Conservation (phyloP, 2,113 vertebrate species). For the Pogona vitticeps region DNA sequence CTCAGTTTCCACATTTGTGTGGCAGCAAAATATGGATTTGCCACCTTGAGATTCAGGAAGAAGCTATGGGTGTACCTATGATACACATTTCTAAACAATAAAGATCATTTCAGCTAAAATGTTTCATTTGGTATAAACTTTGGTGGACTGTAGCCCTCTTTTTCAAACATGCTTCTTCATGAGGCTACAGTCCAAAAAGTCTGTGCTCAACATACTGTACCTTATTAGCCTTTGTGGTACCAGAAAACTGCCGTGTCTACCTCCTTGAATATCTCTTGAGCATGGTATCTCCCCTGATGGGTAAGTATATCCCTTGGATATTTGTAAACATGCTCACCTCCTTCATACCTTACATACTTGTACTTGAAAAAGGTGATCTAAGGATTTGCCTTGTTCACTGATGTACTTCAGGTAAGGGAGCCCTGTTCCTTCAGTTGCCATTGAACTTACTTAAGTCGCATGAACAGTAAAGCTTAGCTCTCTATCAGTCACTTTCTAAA, state of each 20-base stretch:
- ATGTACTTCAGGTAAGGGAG: background rate
- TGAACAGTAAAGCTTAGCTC: background rate
- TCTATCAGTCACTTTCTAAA: background rate
- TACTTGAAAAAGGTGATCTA: background rate
- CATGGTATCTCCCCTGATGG: too few species aligned
- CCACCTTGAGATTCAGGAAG: background rate
- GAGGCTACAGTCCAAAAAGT: too few species aligned
- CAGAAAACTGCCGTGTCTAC: too few species aligned
- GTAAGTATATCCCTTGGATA: too few species aligned
- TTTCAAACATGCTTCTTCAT: too few species aligned
- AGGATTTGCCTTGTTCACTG: background rate
- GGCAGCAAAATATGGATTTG: background rate
- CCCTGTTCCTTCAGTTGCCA: background rate
- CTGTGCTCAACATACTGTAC: too few species aligned
- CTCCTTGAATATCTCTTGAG: too few species aligned
- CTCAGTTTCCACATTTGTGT: background rate
- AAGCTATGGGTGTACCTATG: background rate
- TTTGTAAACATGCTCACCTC: background rate
- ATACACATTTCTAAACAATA: too few species aligned
- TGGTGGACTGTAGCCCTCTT: too few species aligned
- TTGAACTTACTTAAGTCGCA: background rate
- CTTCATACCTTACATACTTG: background rate
- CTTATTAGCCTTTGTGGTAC: too few species aligned
- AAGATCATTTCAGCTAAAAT: too few species aligned
- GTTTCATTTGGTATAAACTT: too few species aligned